A percentile compares a stretch with the other conserved stretches of the same genome.
Conservation (phyloP, 2,113 vertebrate genomes). For the Plecotus auritus region DNA sequence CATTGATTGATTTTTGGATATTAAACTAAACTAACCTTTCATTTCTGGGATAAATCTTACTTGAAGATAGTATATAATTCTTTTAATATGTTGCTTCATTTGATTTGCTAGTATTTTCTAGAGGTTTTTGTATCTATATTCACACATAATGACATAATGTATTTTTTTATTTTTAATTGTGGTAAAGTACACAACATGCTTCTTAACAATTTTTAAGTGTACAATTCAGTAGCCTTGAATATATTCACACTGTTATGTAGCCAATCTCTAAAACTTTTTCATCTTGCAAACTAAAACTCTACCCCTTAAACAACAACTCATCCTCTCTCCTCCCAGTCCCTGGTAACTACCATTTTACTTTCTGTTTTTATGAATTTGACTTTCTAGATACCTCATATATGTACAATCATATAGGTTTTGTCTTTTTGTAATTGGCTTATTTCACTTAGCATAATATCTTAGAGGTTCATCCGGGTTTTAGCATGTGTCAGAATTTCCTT, state of each 20-base stretch:
- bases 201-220: background rate
- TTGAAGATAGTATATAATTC: background rate
- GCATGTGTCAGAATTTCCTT: background rate
- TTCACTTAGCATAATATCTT: background rate
- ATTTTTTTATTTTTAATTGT: conserved; percentile 29
- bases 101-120: conserved; percentile 18
- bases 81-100: background rate
- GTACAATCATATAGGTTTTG: background rate
- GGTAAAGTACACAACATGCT: background rate
- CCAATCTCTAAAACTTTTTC: background rate
- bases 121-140: background rate
- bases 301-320: background rate
- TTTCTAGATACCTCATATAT: background rate
- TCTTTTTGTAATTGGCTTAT: background rate
- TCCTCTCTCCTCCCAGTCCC: background rate
- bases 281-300: background rate
- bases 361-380: background rate
- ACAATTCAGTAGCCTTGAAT: background rate
- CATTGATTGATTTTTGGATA: background rate
- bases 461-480: background rate
- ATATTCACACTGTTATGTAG: background rate
- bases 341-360: background rate
- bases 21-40: conserved; percentile 11
- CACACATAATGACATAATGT: background rate
- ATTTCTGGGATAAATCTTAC: background rate